phyloP scores from a whole-genome alignment of 2,113 vertebrate species.

The Perccottus glenii region DNA sequence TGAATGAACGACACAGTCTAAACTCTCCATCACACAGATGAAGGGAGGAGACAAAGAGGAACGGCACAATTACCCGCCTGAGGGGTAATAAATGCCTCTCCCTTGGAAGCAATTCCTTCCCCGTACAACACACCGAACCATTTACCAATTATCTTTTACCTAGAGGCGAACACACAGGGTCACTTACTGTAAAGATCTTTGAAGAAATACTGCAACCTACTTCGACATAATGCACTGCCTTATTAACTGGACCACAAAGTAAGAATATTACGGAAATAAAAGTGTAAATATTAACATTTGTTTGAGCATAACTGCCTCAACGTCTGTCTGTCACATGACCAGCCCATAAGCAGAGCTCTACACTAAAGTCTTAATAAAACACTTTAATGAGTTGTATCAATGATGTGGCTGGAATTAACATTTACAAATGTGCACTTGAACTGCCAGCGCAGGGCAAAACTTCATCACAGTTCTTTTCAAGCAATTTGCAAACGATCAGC shows the following conservation, averaged over 20 bases:
- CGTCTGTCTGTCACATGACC: neutral
- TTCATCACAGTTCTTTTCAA: slow-evolving; percentile 48
- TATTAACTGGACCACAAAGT: slow-evolving; percentile 13
- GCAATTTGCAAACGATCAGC: slow-evolving; percentile 45
- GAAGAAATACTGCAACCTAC: slow-evolving; percentile 38
- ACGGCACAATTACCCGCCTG: slow-evolving; percentile 73
- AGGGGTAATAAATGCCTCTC: slow-evolving; percentile 75
- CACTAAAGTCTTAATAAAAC: neutral
- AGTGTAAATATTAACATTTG: neutral
- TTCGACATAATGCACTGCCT: slow-evolving; percentile 30
- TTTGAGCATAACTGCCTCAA: neutral
- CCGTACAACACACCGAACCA: slow-evolving; percentile 59
- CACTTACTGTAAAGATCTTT: slow-evolving; percentile 55
- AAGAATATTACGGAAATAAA: neutral
- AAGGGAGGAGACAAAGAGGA: slow-evolving; percentile 76
- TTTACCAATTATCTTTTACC: slow-evolving; percentile 72
- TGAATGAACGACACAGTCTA: slow-evolving; percentile 74
- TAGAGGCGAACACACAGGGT: slow-evolving; percentile 54
- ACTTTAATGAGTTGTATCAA: slow-evolving; percentile 6
- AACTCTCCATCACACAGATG: slow-evolving; percentile 81
- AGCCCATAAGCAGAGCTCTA: neutral
- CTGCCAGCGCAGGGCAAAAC: slow-evolving; percentile 10
- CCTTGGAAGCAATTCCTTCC: slow-evolving; percentile 60
- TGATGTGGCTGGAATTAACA: slow-evolving; percentile 25
- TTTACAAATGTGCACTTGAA: slow-evolving; percentile 39